Base-by-base conservation (phyloP, 2,888 invertebrate species). In the Oligia latruncula region DNA sequence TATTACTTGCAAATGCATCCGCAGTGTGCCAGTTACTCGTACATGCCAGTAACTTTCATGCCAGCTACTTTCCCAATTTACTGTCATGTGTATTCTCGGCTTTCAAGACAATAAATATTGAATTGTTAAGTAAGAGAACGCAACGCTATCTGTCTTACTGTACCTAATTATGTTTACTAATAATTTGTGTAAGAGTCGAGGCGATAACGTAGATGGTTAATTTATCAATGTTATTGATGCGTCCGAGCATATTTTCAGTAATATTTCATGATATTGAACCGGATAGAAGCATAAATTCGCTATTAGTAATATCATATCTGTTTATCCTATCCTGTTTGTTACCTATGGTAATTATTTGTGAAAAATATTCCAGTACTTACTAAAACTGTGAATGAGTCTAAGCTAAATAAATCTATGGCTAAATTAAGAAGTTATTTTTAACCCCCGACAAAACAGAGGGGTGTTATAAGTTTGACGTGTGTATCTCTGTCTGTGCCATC, bases 21-120 rank as follows among this genome's bases (percentile, higher is more conserved):
- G 29, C 29, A 29, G 29, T 29, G 29, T 29, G 29, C 29, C 29
- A 29, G 1, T 29, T 29, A 29, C 29, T 29, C 29, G 29, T 29
- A 29, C 29, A 29, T 29, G 29, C 29, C 29, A 29, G 29, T 29
- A 29, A 29, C 29, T 29, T 29, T 29, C 29, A 29, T 29, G 29
- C 29, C 29, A 29, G 29, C 29, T 29, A 29, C 29, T 29, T 29
- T 29, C 29, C 29, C 29, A 1, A 29, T 29, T 29, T 29, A 29
- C 29, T 29, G 29, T 1, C 29, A 29, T 29, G 29, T 29, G 29
- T 29, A 29, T 29, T 1, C 29, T 1, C 29, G 29, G 29, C 29
- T 29, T 29, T 49, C n/a, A 23, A 70, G 65, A 85, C 81, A 68
- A 68, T 77, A 73, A 79, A 84, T 80, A 78, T 81, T 66, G 74